These are phyloP conservation scores for Emys orbicularis DNA, from an alignment of 2,797 vertebrate species.

Conservation along the genomic window DNA sequence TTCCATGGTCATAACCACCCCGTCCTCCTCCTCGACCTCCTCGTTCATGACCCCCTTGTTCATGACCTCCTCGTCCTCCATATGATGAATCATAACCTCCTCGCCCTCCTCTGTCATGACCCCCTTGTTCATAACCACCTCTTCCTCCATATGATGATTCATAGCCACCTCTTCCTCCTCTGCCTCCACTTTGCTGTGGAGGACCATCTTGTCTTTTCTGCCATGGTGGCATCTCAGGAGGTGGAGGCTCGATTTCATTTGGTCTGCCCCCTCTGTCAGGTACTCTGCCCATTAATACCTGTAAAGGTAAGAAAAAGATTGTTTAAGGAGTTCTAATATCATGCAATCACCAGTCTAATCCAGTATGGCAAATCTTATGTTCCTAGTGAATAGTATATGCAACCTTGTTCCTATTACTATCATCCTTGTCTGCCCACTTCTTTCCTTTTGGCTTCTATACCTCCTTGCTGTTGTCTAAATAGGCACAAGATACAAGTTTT, in stretches of 20 bases:
- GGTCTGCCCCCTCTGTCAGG: slow-evolving; percentile 97
- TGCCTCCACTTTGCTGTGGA: slow-evolving; percentile 85
- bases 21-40: slow-evolving; percentile 87
- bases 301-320: slow-evolving; percentile 22
- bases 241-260: slow-evolving; percentile 96
- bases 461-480: not conserved
- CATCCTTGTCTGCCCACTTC: not conserved
- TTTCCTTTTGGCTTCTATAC: not conserved
- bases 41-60: slow-evolving; percentile 80
- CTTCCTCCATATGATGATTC: slow-evolving; percentile 77
- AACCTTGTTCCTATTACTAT: not conserved
- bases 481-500: not conserved
- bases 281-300: slow-evolving; percentile 98
- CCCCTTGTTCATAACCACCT: slow-evolving; percentile 68
- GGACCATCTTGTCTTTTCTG: slow-evolving; percentile 95
- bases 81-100: slow-evolving; percentile 85
- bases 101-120: slow-evolving; percentile 80
- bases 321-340: not conserved
- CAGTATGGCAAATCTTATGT: not conserved
- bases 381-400: no score
- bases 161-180: slow-evolving; percentile 84
- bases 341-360: not conserved
- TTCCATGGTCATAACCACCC: slow-evolving; percentile 82
- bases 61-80: slow-evolving; percentile 83
- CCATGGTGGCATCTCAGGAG: slow-evolving; percentile 98